Conservation (phyloP, 2,888 invertebrate species). For the Megastigmus dorsalis region DNA sequence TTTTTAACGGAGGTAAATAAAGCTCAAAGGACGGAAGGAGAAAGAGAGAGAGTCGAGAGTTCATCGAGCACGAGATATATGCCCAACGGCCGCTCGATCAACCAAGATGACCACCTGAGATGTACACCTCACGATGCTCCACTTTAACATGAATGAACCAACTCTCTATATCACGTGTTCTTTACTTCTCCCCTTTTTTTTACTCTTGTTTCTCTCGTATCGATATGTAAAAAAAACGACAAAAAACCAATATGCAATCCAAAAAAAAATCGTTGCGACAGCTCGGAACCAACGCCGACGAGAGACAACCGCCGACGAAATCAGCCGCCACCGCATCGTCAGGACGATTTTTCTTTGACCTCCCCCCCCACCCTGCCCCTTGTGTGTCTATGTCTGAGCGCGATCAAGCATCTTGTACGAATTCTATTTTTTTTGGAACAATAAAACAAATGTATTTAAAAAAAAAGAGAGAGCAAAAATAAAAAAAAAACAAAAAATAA, state of each 20-base stretch:
- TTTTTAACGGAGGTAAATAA: no score
- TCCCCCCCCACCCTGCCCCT: neutral
- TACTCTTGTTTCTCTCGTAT: no score
- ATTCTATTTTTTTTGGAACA: conserved; percentile 23
- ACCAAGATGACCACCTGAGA: neutral
- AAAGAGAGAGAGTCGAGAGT: neutral
- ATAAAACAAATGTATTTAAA: conserved; percentile 33
- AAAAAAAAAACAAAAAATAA: conserved; percentile 51
- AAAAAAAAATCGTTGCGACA: neutral
- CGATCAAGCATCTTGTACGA: conserved; percentile 20
- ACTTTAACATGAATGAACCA: neutral
- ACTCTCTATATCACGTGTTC: no score
- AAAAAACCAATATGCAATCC: no score
- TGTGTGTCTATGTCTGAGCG: conserved; percentile 14
- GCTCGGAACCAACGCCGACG: neutral
- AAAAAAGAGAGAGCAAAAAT: conserved; percentile 25
- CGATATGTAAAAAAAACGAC: neutral
- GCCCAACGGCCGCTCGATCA: no score
- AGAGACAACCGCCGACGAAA: no score
- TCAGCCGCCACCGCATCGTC: neutral
- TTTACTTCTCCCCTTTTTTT: no score
- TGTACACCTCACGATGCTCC: neutral
- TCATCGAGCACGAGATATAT: neutral
- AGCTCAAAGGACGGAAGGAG: no score
- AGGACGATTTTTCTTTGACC: no score